Percentiles rank a stretch among this genome's conserved stretches.
Evolutionary conservation across 2,113 vertebrate species (phyloP).

Genomic region (Misgurnus anguillicaudatus): DNA sequence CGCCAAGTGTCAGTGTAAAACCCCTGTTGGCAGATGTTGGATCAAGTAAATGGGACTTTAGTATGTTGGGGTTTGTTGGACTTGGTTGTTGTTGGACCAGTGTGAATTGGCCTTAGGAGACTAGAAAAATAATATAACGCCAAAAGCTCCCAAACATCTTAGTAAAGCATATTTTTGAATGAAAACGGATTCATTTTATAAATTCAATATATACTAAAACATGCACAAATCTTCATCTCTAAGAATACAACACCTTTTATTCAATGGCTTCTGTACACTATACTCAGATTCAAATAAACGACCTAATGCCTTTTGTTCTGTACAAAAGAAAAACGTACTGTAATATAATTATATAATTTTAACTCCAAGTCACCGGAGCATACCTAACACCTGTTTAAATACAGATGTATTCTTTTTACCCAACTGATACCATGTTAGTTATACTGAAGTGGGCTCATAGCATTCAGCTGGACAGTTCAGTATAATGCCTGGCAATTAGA

Average conservation of each 20-base stretch:
- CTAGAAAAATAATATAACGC: neutral
- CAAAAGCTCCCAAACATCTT: too few species aligned
- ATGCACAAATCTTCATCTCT: neutral
- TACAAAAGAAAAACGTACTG: neutral
- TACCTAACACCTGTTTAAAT: neutral
- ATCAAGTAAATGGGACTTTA: too few species aligned
- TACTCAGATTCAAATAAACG: neutral
- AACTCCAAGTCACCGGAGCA: neutral
- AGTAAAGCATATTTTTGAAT: too few species aligned
- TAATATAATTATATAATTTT: too few species aligned
- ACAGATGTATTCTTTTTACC: neutral
- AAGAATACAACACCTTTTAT: neutral
- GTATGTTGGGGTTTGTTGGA: too few species aligned
- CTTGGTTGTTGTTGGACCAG: too few species aligned
- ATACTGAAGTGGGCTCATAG: neutral
- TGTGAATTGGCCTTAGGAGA: too few species aligned
- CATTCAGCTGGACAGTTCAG: conserved; percentile 8
- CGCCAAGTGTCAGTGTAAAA: too few species aligned
- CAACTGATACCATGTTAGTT: neutral
- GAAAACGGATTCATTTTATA: neutral
- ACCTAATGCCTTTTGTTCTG: neutral
- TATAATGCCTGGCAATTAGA: conserved; percentile 5
- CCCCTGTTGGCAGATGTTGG: too few species aligned
- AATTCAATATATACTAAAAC: neutral
- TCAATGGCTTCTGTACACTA: neutral